Evolutionary conservation across 2,113 vertebrate genomes (phyloP).

Genomic region (Eudorcas thomsonii): DNA sequence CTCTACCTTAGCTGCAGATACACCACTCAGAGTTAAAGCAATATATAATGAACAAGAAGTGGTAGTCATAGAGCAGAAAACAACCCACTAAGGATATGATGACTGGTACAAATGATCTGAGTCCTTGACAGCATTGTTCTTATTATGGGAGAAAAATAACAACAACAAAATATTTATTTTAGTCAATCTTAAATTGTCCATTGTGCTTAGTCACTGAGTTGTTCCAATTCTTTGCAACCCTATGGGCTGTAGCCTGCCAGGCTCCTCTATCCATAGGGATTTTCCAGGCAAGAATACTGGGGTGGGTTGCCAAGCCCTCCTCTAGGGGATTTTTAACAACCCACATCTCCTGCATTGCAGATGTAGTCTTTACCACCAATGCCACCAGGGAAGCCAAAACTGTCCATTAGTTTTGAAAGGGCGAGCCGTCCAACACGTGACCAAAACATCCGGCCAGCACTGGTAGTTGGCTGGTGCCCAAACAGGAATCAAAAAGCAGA

Average conservation of each 20-base stretch:
- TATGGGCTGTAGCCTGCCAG: background rate
- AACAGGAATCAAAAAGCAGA: too few relatives aligned
- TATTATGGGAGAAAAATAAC: background rate
- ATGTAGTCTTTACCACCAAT: background rate
- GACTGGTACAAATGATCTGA: background rate
- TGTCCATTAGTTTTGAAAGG: background rate
- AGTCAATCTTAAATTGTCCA: background rate
- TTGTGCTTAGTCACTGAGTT: background rate
- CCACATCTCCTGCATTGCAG: background rate
- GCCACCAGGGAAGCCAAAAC: background rate
- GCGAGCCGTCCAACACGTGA: too few relatives aligned
- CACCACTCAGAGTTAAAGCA: background rate
- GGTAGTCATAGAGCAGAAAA: fast-evolving
- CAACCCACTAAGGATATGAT: background rate
- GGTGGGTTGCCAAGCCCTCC: background rate
- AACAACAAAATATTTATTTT: background rate
- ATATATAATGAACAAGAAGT: background rate
- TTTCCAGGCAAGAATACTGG: background rate
- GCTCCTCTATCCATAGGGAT: background rate
- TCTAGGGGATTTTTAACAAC: background rate
- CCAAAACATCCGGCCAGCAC: too few relatives aligned
- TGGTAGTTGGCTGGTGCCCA: too few relatives aligned
- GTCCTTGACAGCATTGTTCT: background rate
- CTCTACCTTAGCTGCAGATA: background rate
- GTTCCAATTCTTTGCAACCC: background rate